Evolutionary conservation across 2,797 vertebrate species (phyloP).

Genomic region (Lutjanus campechanus): DNA sequence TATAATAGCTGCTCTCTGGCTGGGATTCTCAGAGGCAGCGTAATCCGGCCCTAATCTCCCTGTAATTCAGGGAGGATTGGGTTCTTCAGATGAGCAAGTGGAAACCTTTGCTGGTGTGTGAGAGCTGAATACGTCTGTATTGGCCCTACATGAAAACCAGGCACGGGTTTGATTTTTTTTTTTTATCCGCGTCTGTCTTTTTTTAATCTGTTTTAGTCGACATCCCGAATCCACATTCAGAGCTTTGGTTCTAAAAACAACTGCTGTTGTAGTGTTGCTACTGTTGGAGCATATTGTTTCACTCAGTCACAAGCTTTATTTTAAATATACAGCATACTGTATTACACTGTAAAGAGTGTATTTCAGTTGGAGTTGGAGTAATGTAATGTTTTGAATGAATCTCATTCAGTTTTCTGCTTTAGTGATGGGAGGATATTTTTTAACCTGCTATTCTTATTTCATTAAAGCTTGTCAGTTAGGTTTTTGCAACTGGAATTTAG

Average conservation of each 20-base stretch:
- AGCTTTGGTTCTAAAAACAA: slow-evolving; percentile 53
- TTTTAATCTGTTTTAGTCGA: slow-evolving; percentile 36
- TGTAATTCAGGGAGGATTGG: slow-evolving; percentile 89
- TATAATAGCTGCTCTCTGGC: slow-evolving; percentile 82
- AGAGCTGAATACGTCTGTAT: slow-evolving; percentile 81
- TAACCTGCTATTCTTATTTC: no score
- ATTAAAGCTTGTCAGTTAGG: no score
- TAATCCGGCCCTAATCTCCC: slow-evolving; percentile 89
- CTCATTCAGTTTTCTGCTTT: no score
- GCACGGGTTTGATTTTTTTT: slow-evolving; percentile 59
- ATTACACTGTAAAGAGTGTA: no score
- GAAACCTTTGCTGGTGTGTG: slow-evolving; percentile 85
- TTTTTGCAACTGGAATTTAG: no score
- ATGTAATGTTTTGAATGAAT: no score
- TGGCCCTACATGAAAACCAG: slow-evolving; percentile 76
- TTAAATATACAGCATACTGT: background rate
- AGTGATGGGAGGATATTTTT: no score
- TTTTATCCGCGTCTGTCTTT: slow-evolving; percentile 47
- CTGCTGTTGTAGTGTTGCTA: slow-evolving; percentile 50
- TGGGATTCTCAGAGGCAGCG: slow-evolving; percentile 85
- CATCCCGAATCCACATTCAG: slow-evolving; percentile 44
- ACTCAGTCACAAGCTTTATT: background rate
- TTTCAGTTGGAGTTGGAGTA: background rate
- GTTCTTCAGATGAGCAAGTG: slow-evolving; percentile 88
- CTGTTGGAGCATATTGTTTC: slow-evolving; percentile 19